Percentiles rank a stretch among this genome's conserved stretches.
Conservation (phyloP, 2,113 vertebrate species). For the Lutjanus erythropterus region DNA sequence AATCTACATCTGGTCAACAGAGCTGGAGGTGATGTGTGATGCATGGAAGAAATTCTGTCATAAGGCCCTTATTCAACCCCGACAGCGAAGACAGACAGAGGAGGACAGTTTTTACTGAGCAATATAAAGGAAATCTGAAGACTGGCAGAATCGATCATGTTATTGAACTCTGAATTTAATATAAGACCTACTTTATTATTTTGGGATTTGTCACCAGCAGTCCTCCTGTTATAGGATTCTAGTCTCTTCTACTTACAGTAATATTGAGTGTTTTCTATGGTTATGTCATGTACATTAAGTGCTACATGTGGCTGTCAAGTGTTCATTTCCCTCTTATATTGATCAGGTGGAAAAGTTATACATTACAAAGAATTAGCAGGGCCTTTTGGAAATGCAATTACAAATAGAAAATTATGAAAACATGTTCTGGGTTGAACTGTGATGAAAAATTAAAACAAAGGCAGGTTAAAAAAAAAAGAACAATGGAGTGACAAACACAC, state of each 20-base stretch:
- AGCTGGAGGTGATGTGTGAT: conserved; percentile 21
- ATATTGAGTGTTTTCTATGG: neutral
- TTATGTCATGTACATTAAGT: neutral
- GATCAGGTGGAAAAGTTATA: neutral
- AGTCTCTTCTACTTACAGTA: neutral
- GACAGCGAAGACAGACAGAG: neutral
- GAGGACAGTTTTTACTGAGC: neutral
- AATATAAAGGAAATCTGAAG: conserved; percentile 6
- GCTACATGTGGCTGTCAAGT: neutral
- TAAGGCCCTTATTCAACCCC: neutral
- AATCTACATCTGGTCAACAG: conserved; percentile 23
- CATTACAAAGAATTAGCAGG: neutral
- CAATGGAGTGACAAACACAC: neutral
- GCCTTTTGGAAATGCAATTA: neutral
- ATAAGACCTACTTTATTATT: neutral
- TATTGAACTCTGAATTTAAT: neutral
- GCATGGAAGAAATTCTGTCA: neutral
- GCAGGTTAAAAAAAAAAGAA: neutral
- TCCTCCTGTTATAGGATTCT: neutral
- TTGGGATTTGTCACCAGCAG: conserved; percentile 1
- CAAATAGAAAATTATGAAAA: neutral
- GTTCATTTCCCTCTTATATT: neutral
- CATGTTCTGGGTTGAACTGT: neutral
- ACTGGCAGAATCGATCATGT: too few species aligned
- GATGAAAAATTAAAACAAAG: neutral